Percentiles rank a stretch among this genome's conserved stretches.
Conservation (phyloP, 1,140 invertebrate genomes). For the Drosophila melanogaster region Release_6_plus_ISO1_MT NC_004354.4:2589501-2590000, state of each 20-base stretch:
- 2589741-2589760: constrained; percentile 6
- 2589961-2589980: constrained; percentile 35
- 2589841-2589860: background rate
- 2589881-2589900: background rate
- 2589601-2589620: too few species aligned
- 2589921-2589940: constrained; percentile 7
- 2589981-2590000: constrained; percentile 41
- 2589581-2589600: too few species aligned
- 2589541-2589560: background rate
- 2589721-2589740: constrained; percentile 1
- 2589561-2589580: too few species aligned
- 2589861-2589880: background rate
- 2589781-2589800: too few species aligned
- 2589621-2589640: too few species aligned
- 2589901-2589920: background rate
- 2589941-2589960: constrained; percentile 4
- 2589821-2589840: too few species aligned
- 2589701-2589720: constrained; percentile 43
- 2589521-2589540: background rate
- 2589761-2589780: constrained; percentile 4
- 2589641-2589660: constrained; percentile 11
- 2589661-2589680: constrained; percentile 13
- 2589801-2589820: background rate
- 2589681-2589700: constrained; percentile 38
- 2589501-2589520: constrained; percentile 31